These are phyloP conservation scores for Stegodyphus mimosarum DNA, from an alignment of 1,140 invertebrate genomes.

Conservation along the genomic window DNA sequence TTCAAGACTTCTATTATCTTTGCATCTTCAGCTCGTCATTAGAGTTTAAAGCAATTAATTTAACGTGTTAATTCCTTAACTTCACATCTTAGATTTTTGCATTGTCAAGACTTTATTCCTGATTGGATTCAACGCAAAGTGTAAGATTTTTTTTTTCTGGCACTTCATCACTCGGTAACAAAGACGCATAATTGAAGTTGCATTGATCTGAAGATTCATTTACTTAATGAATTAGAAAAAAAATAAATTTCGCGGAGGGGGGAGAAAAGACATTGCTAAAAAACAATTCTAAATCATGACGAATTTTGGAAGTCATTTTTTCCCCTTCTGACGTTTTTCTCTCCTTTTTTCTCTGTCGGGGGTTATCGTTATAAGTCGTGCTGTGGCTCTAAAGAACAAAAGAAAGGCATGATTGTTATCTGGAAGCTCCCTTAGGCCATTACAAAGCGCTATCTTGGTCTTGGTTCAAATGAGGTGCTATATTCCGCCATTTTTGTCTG, in stretches of 20 bases:
- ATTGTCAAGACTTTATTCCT: no score
- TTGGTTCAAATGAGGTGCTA: no score
- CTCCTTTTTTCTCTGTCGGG: not conserved
- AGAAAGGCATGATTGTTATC: conserved; percentile 14
- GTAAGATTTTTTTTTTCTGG: no score
- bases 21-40: no score
- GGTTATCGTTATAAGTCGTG: conserved; percentile 15
- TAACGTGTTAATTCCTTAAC: no score
- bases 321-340: not conserved
- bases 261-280: conserved; percentile 1
- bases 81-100: no score
- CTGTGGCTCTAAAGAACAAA: not conserved
- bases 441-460: not conserved
- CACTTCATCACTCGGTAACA: conserved; percentile 2
- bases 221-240: conserved; percentile 37
- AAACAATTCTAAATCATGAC: not conserved
- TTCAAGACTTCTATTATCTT: no score
- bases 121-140: no score
- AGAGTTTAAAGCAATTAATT: no score
- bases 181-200: conserved; percentile 18
- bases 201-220: conserved; percentile 29
- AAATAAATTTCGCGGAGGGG: not conserved
- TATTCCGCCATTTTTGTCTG: no score
- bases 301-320: conserved; percentile 11
- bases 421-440: conserved; percentile 26